These are phyloP conservation scores for Lepidurus packardi DNA, from an alignment of 1,140 invertebrate genomes.

Conservation along the genomic window DNA sequence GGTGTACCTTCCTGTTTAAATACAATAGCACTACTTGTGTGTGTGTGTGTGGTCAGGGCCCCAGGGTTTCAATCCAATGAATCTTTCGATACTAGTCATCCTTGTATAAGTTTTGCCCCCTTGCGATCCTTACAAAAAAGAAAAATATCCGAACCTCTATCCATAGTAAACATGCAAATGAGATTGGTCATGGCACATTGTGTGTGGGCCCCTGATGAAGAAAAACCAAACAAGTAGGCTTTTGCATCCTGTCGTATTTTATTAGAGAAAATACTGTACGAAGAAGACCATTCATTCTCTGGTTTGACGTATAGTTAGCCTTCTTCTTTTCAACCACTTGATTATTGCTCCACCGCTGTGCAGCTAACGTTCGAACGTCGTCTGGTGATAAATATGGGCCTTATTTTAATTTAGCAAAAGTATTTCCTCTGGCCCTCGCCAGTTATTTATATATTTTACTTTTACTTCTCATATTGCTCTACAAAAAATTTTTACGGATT, in stretches of 20 bases:
- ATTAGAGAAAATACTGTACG: not conserved
- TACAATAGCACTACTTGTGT: not conserved
- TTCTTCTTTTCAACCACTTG: not conserved
- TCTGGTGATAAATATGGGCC: not conserved
- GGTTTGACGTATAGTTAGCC: not conserved
- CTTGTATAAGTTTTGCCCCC: not conserved
- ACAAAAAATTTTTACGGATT: not conserved
- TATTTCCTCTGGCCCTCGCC: too few species aligned
- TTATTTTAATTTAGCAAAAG: too few species aligned
- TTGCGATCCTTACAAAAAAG: too few species aligned
- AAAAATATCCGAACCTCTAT: not conserved
- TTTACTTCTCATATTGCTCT: not conserved
- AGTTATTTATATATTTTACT: not conserved
- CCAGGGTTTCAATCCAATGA: not conserved
- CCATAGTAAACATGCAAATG: constrained; percentile 19
- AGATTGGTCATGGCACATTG: not conserved
- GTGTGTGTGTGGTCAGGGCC: not conserved
- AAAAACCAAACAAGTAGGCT: constrained; percentile 22
- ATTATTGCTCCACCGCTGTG: not conserved
- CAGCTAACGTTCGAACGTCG: not conserved
- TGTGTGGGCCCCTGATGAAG: constrained; percentile 1
- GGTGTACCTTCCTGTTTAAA: not conserved
- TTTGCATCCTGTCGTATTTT: not conserved
- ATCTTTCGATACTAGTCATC: not conserved
- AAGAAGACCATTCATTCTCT: not conserved